phyloP scores from a whole-genome alignment of 2,888 invertebrate genomes.

The Drosophila greeni region DNA sequence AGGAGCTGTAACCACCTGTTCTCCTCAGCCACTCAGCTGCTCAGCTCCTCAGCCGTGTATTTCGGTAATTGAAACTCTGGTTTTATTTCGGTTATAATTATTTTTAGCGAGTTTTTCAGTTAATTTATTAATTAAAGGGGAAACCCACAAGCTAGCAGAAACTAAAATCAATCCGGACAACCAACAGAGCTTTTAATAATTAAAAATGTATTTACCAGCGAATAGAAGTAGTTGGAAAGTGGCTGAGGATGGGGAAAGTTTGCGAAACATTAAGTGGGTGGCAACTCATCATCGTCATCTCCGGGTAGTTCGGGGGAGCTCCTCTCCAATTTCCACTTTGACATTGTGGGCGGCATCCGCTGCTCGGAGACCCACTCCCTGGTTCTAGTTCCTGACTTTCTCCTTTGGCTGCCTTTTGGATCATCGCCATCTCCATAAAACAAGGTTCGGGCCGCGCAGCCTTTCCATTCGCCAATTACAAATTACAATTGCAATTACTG shows the following conservation, averaged over 20 bases:
- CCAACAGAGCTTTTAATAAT: slow-evolving; percentile 34
- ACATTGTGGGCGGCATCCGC: slow-evolving; percentile 27
- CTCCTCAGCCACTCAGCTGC: not conserved
- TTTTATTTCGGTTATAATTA: slow-evolving; percentile 39
- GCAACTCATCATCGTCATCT: slow-evolving; percentile 15
- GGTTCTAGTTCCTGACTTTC: slow-evolving; percentile 30
- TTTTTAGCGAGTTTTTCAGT: slow-evolving; percentile 19
- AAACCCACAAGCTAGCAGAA: slow-evolving; percentile 6
- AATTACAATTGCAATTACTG: slow-evolving; percentile 45
- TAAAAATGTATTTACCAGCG: slow-evolving; percentile 27
- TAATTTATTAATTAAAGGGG: slow-evolving; percentile 17
- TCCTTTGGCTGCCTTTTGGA: not conserved
- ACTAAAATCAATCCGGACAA: slow-evolving; percentile 23
- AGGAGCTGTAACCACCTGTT: slow-evolving; percentile 24
- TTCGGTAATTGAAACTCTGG: slow-evolving; percentile 60
- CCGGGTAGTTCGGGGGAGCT: not conserved
- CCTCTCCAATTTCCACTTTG: slow-evolving; percentile 16
- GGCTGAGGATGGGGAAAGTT: slow-evolving; percentile 25
- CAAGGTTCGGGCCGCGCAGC: slow-evolving; percentile 6
- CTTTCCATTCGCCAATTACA: slow-evolving; percentile 19
- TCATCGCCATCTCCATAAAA: slow-evolving; percentile 10
- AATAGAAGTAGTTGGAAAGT: slow-evolving; percentile 7
- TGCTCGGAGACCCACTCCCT: slow-evolving; percentile 12
- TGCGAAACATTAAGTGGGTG: slow-evolving; percentile 21
- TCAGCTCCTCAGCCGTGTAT: not conserved